Base-by-base conservation (phyloP, 2,797 vertebrate species). In the Poeciliopsis gracilis region DNA sequence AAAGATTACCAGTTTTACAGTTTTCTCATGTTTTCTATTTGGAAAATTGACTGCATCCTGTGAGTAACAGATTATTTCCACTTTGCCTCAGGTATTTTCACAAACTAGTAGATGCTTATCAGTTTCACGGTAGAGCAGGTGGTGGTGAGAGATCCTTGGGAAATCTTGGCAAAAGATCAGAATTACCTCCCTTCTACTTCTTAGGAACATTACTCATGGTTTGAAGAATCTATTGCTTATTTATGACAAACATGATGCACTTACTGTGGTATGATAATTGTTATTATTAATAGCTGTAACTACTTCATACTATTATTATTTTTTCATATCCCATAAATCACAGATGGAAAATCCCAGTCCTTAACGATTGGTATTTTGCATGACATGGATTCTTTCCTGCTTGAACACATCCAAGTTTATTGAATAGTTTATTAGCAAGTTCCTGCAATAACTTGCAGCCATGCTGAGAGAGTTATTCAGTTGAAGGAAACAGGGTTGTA, bases 1-100 rank as follows among this genome's bases (percentile, higher is more conserved):
- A 53, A 55, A 74, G 13, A 81, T 67, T 76, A 43, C 12, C 20
- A 5, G 10, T 30, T 84, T 84, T 28, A 70, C 7, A 76, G 46
- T 11, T 43, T 5, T 36, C 57, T 69, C 18, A 2, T 36, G 30
- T 55, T 43, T 55, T 33, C 38, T 36, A 25, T 53, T 30, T 41
- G 15, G 16, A 47, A 72, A 72, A 72, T 72, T 28, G 18, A 67
- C 36, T 67, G 36, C 20, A 41, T 2, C 23, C 11, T 13, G 9
- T 25, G 20, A 38, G 23, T 25, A 41, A 67, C 36, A 41, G 36
- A 25, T 25, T 67, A 12, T 67, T 67, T 67, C 36, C 36, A 51
- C 11, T 69, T 13, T 16, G 9, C 15, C 13, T 10, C 67, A 55
- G n/a, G 16, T 18, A 33, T 66, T 25, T 55, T 20, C 20, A 45